Evolutionary conservation across 2,888 invertebrate species (phyloP).

Genomic region (Malachius bipustulatus): DNA sequence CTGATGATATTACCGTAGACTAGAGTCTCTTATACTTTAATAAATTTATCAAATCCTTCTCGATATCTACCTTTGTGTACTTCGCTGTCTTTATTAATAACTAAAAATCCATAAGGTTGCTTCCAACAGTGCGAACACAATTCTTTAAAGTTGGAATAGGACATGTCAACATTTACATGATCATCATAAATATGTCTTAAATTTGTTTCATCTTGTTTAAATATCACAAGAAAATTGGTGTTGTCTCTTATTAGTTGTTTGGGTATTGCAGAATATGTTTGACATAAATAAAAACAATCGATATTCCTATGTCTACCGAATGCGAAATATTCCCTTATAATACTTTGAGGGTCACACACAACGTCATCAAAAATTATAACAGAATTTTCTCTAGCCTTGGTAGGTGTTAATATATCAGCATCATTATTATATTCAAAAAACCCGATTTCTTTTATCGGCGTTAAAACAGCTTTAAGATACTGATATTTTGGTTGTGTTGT

Average conservation of each 20-base stretch:
- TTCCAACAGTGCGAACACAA: slow-evolving; percentile 25
- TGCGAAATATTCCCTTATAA: slow-evolving; percentile 25
- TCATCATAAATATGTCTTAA: slow-evolving; percentile 21
- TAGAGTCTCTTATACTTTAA: too few relatives aligned
- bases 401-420: slow-evolving; percentile 18
- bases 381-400: slow-evolving; percentile 23
- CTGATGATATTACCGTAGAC: too few relatives aligned
- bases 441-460: slow-evolving; percentile 18
- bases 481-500: slow-evolving; percentile 26
- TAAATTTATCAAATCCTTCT: slow-evolving; percentile 25
- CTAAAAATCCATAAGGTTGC: slow-evolving; percentile 21
- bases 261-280: slow-evolving; percentile 26
- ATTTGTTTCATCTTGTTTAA: slow-evolving; percentile 28
- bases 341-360: slow-evolving; percentile 26
- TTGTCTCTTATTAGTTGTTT: slow-evolving; percentile 30
- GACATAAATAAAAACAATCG: slow-evolving; percentile 28
- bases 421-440: slow-evolving; percentile 19
- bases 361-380: slow-evolving; percentile 33
- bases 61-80: slow-evolving; percentile 24
- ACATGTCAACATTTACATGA: slow-evolving; percentile 16
- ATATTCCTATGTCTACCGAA: slow-evolving; percentile 26
- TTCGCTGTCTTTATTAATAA: slow-evolving; percentile 22
- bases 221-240: slow-evolving; percentile 26
- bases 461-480: slow-evolving; percentile 20
- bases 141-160: slow-evolving; percentile 20